Evolutionary conservation across 2,797 vertebrate genomes (phyloP).

Genomic region (Etheostoma nigrum): DNA sequence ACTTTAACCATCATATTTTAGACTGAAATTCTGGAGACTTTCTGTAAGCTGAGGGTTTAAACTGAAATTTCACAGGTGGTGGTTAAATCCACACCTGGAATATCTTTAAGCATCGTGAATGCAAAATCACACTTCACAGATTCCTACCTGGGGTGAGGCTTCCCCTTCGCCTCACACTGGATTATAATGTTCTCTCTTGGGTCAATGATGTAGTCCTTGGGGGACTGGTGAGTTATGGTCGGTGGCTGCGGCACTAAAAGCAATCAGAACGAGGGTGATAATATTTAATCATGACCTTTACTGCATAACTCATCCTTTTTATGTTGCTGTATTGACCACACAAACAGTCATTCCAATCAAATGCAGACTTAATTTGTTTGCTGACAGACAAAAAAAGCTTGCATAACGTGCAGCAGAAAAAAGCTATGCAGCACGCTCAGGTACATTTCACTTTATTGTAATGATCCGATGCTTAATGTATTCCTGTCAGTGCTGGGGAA

Average conservation of each 20-base stretch:
- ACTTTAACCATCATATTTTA: not conserved
- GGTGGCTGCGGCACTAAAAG: constrained; percentile 94
- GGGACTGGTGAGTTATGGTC: constrained; percentile 95
- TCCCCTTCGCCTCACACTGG: constrained; percentile 97
- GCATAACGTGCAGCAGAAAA: constrained; percentile 35
- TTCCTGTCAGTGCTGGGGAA: constrained; percentile 55
- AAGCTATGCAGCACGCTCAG: constrained; percentile 65
- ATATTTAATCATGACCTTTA: constrained; percentile 63
- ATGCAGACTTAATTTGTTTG: constrained; percentile 56
- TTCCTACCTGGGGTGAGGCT: constrained; percentile 93
- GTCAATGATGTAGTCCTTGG: constrained; percentile 97
- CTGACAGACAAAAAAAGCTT: constrained; percentile 60
- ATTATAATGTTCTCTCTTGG: constrained; percentile 96
- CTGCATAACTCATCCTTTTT: constrained; percentile 58
- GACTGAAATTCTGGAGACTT: constrained; percentile 5
- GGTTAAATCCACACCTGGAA: constrained; percentile 28
- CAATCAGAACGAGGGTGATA: constrained; percentile 62
- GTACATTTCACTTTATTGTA: constrained; percentile 76
- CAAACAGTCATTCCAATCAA: constrained; percentile 49
- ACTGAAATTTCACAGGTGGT: constrained; percentile 18
- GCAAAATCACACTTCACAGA: constrained; percentile 25
- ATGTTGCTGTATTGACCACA: constrained; percentile 58
- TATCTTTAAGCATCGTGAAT: constrained; percentile 20
- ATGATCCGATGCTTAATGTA: constrained; percentile 71
- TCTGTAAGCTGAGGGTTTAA: constrained; percentile 11